Evolutionary conservation across 1,140 invertebrate genomes (phyloP), one percentile per base, ranked within the genome.

Genomic region (Zophobas morio): DNA sequence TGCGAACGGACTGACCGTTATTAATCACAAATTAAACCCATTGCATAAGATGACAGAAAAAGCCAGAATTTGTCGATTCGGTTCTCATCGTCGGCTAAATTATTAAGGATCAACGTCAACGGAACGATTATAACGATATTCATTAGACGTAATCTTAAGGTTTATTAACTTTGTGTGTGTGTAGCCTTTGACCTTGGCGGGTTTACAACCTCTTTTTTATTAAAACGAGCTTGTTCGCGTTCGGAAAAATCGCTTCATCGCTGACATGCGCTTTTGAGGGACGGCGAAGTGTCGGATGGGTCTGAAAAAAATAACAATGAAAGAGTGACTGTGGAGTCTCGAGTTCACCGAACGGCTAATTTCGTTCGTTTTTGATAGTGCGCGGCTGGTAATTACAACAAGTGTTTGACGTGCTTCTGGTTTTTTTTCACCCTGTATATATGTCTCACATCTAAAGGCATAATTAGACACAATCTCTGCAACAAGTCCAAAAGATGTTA

Each of bases 181-280:
- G 42, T 46, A 3, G 42, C 42, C 42, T 46, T 46, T 46, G 49
- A 51, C 49, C 49, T 51, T 51, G 49, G n/a, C 49, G 49, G 49
- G 3, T 20, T 51, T 20, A 51, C 49, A 2, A 51, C 3, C n/a
- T 51, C n/a, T 20, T 51, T 51, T 51, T 20, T 20, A 51, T 6
- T 20, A 5, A 20, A 6, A 51, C n/a, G n/a, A 4, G n/a, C 49
- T 6, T 20, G 2, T 20, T 6, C 49, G n/a, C 4, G 2, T 20
- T 4, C 49, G n/a, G n/a, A 51, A 51, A 51, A 51, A 4, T 51
- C 49, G 49, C 49, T 20, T 4, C 42, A 46, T 46, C 3, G n/a
- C 20, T 51, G n/a, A 51, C 49, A 46, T 8, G 42, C 42, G 42
- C 6, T 46, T 8, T 46, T 46, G 20, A 20, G 20, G 20, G 20